A percentile compares a stretch with the other conserved stretches of the same genome.
These are phyloP conservation scores for Myotis vivesi DNA, from an alignment of 2,797 vertebrate genomes.

Conservation along the genomic window DNA sequence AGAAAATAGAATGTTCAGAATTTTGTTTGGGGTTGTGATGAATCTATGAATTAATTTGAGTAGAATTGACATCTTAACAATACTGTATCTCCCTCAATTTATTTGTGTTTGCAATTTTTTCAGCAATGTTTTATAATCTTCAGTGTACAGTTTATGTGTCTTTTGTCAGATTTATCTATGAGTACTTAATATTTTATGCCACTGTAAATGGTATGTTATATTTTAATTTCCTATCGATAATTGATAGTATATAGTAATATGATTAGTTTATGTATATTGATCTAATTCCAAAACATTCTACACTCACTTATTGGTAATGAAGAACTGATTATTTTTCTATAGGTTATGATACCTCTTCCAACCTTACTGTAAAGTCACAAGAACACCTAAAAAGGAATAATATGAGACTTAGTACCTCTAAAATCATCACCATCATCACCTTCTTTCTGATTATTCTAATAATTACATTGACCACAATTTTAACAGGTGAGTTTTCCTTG, in stretches of 20 bases:
- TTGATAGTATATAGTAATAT: background rate
- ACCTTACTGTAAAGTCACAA: background rate
- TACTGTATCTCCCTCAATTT: background rate
- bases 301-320: background rate
- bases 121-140: background rate
- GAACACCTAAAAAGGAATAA: background rate
- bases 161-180: background rate
- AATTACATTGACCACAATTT: background rate
- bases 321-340: background rate
- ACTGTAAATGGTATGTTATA: background rate
- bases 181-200: background rate
- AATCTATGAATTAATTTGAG: background rate
- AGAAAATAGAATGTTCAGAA: background rate
- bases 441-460: background rate
- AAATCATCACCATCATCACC: background rate
- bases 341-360: background rate
- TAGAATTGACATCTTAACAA: background rate
- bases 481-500: slow-evolving; percentile 1
- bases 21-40: background rate
- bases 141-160: background rate
- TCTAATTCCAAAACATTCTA: background rate
- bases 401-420: background rate
- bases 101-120: background rate
- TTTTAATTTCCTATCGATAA: background rate
- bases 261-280: background rate